Evolutionary conservation across 1,140 invertebrate species (phyloP).

Genomic region (Phthorimaea operculella): DNA sequence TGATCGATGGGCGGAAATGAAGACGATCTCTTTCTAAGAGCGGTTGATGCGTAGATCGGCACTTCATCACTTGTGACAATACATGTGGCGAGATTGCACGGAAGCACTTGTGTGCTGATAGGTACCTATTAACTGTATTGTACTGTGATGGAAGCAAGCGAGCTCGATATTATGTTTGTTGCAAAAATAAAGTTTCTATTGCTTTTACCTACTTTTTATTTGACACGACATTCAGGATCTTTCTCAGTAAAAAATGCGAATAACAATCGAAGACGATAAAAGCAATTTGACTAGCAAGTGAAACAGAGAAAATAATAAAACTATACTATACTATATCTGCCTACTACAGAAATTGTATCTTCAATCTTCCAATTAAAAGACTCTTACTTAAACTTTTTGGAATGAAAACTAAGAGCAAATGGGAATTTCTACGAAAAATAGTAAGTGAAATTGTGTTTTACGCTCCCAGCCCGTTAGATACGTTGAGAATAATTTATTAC

Average conservation of each 20-base stretch:
- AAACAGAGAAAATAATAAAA: too few species aligned
- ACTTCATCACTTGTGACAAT: conserved; percentile 3
- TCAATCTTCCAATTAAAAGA: background rate
- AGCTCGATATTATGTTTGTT: too few species aligned
- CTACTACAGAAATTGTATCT: too few species aligned
- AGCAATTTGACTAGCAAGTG: too few species aligned
- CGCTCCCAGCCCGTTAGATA: conserved; percentile 30
- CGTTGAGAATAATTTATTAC: conserved; percentile 56
- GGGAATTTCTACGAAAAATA: conserved; percentile 18
- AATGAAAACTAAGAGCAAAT: background rate
- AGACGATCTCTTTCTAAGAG: conserved; percentile 58
- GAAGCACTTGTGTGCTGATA: background rate
- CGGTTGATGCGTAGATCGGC: conserved; percentile 27
- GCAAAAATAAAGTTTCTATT: too few species aligned
- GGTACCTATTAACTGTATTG: too few species aligned
- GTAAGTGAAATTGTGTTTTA: conserved; percentile 32
- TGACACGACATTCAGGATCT: too few species aligned
- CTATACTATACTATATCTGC: too few species aligned
- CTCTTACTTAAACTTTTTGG: background rate
- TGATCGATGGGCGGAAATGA: conserved; percentile 64
- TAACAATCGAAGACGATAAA: too few species aligned
- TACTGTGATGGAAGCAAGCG: too few species aligned
- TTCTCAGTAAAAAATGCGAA: too few species aligned
- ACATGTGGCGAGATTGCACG: background rate
- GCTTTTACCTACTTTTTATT: too few species aligned